These are phyloP conservation scores for Silurus meridionalis DNA, from an alignment of 2,113 vertebrate genomes.

Conservation along the genomic window DNA sequence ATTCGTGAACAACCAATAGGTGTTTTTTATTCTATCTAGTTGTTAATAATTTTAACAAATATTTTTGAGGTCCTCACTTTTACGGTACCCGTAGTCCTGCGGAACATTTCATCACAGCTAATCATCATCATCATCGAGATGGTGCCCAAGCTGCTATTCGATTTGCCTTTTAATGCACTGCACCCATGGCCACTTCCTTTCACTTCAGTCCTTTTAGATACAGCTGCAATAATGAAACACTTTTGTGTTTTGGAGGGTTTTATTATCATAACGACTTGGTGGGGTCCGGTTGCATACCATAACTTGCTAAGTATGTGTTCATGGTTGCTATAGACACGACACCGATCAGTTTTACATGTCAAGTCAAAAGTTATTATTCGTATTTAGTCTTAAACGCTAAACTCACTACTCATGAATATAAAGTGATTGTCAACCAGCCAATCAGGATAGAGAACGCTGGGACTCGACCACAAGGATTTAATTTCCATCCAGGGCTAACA, in stretches of 20 bases:
- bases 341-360: not conserved
- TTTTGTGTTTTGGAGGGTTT: not conserved
- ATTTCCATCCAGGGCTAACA: not conserved
- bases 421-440: not conserved
- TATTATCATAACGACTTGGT: not conserved
- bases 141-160: not conserved
- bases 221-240: not conserved
- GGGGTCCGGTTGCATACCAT: not conserved
- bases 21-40: not conserved
- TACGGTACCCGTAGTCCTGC: not conserved
- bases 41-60: not conserved
- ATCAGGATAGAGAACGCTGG: not conserved
- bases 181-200: not conserved
- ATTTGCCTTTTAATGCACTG: not conserved
- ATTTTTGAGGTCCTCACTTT: not conserved
- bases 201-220: not conserved
- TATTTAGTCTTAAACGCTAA: not conserved
- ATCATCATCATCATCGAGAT: not conserved
- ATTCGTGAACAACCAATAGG: not conserved
- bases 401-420: not conserved
- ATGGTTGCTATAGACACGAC: not conserved
- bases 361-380: not conserved
- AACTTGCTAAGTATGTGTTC: not conserved
- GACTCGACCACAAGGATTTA: not conserved
- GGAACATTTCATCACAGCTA: not conserved